Evolutionary conservation across 2,797 vertebrate species (phyloP).

Genomic region (Onychomys leucogaster): DNA sequence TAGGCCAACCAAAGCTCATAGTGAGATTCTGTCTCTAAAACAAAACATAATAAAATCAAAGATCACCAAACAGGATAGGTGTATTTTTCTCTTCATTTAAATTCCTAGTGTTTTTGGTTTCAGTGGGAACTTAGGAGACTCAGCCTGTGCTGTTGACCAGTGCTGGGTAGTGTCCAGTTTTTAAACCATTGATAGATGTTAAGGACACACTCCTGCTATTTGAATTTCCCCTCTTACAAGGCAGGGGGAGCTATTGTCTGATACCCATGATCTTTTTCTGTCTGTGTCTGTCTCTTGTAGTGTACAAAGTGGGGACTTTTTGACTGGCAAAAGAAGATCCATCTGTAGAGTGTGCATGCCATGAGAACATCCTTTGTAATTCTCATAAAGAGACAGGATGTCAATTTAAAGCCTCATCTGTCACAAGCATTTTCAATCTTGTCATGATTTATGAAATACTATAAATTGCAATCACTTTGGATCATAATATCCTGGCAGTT

Average conservation of each 20-base stretch:
- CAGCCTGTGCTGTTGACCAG: not conserved
- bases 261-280: not conserved
- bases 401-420: conserved; percentile 83
- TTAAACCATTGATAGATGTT: not conserved
- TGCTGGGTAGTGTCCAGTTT: not conserved
- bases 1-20: not conserved
- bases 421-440: conserved; percentile 78
- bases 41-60: not conserved
- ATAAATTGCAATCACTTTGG: conserved; percentile 84
- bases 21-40: not conserved
- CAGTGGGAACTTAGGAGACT: not conserved
- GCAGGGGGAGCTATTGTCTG: conserved; percentile 47
- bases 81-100: not conserved
- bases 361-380: conserved; percentile 80
- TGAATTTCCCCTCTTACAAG: not conserved
- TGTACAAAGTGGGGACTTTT: conserved; percentile 67
- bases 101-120: not conserved
- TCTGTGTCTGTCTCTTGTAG: not conserved
- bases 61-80: not conserved
- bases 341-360: conserved; percentile 76
- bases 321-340: conserved; percentile 64
- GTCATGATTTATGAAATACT: conserved; percentile 86
- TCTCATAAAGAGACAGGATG: conserved; percentile 83
- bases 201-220: not conserved
- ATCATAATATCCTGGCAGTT: conserved; percentile 83